Conservation (phyloP, 2,797 vertebrate genomes). For the Phaenicophaeus curvirostris region DNA sequence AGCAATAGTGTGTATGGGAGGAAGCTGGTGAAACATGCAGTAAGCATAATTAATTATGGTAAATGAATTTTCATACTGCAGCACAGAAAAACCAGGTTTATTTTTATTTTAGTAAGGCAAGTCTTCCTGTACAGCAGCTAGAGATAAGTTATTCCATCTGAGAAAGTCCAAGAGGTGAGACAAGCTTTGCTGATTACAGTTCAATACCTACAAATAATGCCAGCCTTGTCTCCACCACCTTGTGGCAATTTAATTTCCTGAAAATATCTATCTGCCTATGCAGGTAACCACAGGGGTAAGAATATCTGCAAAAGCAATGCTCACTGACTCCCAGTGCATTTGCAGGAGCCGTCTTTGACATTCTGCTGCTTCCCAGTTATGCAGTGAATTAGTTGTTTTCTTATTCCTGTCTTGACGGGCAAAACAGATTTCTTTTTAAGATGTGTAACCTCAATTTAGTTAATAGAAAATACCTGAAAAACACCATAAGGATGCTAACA, state of each 20-base stretch:
- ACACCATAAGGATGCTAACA: neutral
- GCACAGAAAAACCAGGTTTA: neutral
- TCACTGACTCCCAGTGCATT: neutral
- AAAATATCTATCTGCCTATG: neutral
- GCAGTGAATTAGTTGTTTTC: neutral
- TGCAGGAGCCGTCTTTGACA: neutral
- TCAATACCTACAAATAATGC: neutral
- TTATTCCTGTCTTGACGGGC: neutral
- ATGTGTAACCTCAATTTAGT: neutral
- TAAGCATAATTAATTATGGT: neutral
- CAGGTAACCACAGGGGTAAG: neutral
- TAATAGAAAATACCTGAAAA: neutral
- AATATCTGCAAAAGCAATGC: constrained; percentile 6
- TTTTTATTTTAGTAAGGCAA: neutral
- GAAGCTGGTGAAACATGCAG: neutral
- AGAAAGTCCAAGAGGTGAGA: neutral
- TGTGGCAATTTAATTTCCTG: neutral
- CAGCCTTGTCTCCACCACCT: neutral
- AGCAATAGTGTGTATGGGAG: no score
- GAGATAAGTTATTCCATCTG: neutral
- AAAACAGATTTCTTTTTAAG: neutral
- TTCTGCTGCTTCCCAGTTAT: constrained; percentile 1
- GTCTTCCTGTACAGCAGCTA: neutral
- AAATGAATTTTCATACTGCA: neutral
- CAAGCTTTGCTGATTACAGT: neutral